Base-by-base conservation (phyloP, 92 coral and sea anemone species). In the Galaxea fascicularis region DNA sequence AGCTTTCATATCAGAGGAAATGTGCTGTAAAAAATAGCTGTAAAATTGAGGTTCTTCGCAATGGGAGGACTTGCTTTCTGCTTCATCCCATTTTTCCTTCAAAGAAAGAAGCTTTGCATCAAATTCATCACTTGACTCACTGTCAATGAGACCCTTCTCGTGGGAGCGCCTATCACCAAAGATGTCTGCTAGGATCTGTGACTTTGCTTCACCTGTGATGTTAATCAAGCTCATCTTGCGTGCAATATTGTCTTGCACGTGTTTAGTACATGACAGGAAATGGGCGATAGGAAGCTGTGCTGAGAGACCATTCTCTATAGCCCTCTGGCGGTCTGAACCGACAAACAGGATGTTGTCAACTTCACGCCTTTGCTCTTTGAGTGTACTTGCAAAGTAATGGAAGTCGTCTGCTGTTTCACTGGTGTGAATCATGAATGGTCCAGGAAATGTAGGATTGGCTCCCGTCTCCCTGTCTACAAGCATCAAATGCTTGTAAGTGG, bases 361-460 rank as follows among this genome's bases (percentile, higher is more conserved):
- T 3, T 86, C 85, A 0, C 79, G 56, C n/a, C 53, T 78, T n/a
- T 29, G 59, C 59, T 60, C 80, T 56, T 78, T 78, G 27, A 78
- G 77, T 0, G 85, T 86, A 53, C 90, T 87, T 22, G 59, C 75
- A 62, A 87, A 87, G 30, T 87, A 87, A 51, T 80, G 90, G 63
- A 87, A 87, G 46, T 54, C 41, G 6, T 44, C 83, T 15, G 74
- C 51, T 31, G 27, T 22, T 77, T 85, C 83, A 57, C 76, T 46
- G 18, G 89, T 85, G 60, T 85, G 83, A 30, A 72, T 62, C 90
- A 73, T 71, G 75, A 75, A 26, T 26, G 91, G 87, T 47, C 87
- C 91, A 10, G 87, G 87, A 20, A 87, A 87, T 4, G 87, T 87
- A 45, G 91, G 91, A 44, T 30, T 16, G 49, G 54, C 10, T 39